Conservation (phyloP, 2,888 invertebrate genomes). For the Ophion ellenae region DNA sequence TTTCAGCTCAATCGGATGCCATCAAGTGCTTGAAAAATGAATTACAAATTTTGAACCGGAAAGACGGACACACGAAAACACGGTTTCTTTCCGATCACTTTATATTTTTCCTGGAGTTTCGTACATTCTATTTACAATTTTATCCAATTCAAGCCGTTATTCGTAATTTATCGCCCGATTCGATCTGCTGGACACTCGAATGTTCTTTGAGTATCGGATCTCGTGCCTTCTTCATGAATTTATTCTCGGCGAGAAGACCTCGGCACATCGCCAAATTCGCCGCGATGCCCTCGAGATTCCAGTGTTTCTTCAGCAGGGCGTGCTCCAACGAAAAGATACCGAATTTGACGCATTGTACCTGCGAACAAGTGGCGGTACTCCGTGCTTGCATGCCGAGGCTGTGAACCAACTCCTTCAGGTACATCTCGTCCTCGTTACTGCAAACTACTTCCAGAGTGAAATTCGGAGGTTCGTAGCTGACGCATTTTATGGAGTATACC, state of each 20-base stretch:
- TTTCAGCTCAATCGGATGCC: too few relatives aligned
- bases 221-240: slow-evolving; percentile 83
- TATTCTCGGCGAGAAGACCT: slow-evolving; percentile 85
- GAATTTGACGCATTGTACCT: slow-evolving; percentile 92
- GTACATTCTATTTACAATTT: slow-evolving; percentile 20
- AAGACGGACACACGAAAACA: neutral
- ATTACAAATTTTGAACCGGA: too few relatives aligned
- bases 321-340: slow-evolving; percentile 92
- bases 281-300: slow-evolving; percentile 89
- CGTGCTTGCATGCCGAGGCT: slow-evolving; percentile 92
- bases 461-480: slow-evolving; percentile 91
- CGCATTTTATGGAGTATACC: slow-evolving; percentile 93
- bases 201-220: slow-evolving; percentile 69
- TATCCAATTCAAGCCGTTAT: slow-evolving; percentile 17
- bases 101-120: neutral
- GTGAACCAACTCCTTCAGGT: slow-evolving; percentile 91
- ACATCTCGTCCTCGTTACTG: slow-evolving; percentile 93
- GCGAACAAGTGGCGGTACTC: slow-evolving; percentile 91
- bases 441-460: slow-evolving; percentile 95
- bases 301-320: slow-evolving; percentile 93
- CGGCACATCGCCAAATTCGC: slow-evolving; percentile 87
- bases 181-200: slow-evolving; percentile 41
- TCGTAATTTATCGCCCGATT: slow-evolving; percentile 12
- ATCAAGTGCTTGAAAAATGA: too few relatives aligned
- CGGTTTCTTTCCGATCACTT: neutral